phyloP scores from a whole-genome alignment of 2,113 vertebrate species.

The Neolamprologus toae region DNA sequence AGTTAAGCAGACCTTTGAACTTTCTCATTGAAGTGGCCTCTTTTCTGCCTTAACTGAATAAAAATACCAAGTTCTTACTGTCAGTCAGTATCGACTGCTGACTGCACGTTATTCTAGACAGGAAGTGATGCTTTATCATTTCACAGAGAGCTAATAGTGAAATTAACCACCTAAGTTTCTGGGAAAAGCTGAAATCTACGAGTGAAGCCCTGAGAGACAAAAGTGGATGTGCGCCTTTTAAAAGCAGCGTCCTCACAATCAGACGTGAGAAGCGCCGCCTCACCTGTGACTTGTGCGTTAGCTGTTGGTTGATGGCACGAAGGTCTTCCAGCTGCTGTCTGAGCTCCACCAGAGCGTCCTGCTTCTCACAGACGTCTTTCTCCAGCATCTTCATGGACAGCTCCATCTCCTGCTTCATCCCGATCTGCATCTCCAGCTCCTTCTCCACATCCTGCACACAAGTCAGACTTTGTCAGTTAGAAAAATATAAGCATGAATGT shows the following conservation, averaged over 20 bases:
- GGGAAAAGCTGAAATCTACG: not conserved
- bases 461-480: not conserved
- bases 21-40: fast-evolving
- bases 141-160: not conserved
- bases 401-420: conserved; percentile 99
- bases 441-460: conserved; percentile 88
- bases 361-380: conserved; percentile 96
- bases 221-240: fast-evolving
- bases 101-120: not conserved
- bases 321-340: conserved; percentile 93
- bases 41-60: not conserved
- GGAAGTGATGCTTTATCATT: not conserved
- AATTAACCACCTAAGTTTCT: not conserved
- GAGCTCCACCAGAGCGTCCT: conserved; percentile 89
- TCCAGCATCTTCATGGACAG: conserved; percentile 99
- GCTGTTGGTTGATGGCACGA: conserved; percentile 89
- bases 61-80: fast-evolving
- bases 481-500: fast-evolving
- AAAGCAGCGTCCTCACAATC: fast-evolving
- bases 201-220: not conserved
- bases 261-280: fast-evolving
- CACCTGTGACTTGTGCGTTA: conserved; percentile 90
- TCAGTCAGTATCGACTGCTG: not conserved
- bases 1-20: not conserved
- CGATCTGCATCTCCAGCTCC: conserved; percentile 93